Percentiles rank a stretch among this genome's conserved stretches.
phyloP scores from a whole-genome alignment of 1,140 invertebrate genomes.

The Stegodyphus mimosarum region DNA sequence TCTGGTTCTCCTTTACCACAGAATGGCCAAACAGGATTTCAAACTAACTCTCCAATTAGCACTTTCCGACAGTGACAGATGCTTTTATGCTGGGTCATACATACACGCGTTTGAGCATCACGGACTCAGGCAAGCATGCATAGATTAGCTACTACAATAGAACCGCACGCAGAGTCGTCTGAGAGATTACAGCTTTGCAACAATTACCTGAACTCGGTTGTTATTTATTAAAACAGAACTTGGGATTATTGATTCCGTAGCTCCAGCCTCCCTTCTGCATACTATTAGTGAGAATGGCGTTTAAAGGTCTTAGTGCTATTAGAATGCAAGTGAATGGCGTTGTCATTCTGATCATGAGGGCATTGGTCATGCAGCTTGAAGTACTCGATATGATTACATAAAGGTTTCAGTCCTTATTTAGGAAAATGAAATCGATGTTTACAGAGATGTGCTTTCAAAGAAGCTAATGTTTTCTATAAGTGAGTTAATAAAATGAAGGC shows the following conservation, averaged over 20 bases:
- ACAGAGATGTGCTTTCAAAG: too few species aligned
- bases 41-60: neutral
- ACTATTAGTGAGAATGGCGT: neutral
- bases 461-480: too few species aligned
- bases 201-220: neutral
- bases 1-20: too few species aligned
- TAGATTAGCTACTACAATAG: neutral
- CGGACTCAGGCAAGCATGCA: neutral
- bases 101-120: neutral
- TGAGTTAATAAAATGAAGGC: too few species aligned
- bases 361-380: too few species aligned
- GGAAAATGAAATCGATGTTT: too few species aligned
- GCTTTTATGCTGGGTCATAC: neutral
- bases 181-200: neutral
- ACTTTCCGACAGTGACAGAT: neutral
- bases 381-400: too few species aligned
- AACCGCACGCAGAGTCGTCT: neutral
- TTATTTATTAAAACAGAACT: neutral
- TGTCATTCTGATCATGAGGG: too few species aligned
- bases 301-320: neutral
- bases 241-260: neutral
- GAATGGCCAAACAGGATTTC: neutral
- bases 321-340: neutral
- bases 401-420: too few species aligned
- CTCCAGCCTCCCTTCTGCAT: neutral